These are phyloP conservation scores for Odontocerum albicorne DNA, from an alignment of 2,888 invertebrate species.

Conservation along the genomic window DNA sequence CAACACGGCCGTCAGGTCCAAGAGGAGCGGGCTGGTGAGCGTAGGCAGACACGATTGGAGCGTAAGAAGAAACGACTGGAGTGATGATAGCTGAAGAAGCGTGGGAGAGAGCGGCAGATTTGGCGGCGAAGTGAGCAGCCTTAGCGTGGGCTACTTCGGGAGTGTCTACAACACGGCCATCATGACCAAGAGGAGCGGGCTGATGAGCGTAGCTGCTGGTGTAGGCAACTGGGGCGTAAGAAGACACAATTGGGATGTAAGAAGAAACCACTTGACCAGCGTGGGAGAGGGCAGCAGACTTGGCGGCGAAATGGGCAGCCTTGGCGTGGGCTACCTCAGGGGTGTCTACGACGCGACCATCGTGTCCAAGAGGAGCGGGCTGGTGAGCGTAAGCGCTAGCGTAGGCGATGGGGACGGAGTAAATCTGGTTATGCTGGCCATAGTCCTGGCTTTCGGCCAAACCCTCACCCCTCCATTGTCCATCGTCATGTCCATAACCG, in stretches of 20 bases:
- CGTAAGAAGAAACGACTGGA: background rate
- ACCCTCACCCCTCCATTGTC: too few species aligned
- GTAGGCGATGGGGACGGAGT: slow-evolving; percentile 2
- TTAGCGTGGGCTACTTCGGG: slow-evolving; percentile 29
- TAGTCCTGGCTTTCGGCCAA: too few species aligned
- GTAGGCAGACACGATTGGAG: slow-evolving; percentile 5
- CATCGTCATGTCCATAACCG: too few species aligned
- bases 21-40: slow-evolving; percentile 24
- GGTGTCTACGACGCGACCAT: slow-evolving; percentile 61
- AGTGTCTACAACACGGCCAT: slow-evolving; percentile 31
- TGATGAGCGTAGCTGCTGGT: slow-evolving; percentile 35
- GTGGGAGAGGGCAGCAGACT: slow-evolving; percentile 41
- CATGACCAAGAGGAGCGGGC: slow-evolving; percentile 20
- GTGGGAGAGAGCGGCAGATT: background rate
- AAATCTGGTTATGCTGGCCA: too few species aligned
- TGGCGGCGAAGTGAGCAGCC: slow-evolving; percentile 28
- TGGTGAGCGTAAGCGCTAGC: slow-evolving; percentile 11
- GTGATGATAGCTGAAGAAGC: too few species aligned
- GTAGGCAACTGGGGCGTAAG: slow-evolving; percentile 48
- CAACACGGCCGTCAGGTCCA: slow-evolving; percentile 27
- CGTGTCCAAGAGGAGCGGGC: slow-evolving; percentile 45
- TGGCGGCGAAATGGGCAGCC: slow-evolving; percentile 60
- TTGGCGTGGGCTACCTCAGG: slow-evolving; percentile 65
- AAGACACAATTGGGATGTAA: too few species aligned
- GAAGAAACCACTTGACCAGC: too few species aligned